Conservation (phyloP, 1,140 invertebrate genomes). For the Zaprionus inermis region DNA sequence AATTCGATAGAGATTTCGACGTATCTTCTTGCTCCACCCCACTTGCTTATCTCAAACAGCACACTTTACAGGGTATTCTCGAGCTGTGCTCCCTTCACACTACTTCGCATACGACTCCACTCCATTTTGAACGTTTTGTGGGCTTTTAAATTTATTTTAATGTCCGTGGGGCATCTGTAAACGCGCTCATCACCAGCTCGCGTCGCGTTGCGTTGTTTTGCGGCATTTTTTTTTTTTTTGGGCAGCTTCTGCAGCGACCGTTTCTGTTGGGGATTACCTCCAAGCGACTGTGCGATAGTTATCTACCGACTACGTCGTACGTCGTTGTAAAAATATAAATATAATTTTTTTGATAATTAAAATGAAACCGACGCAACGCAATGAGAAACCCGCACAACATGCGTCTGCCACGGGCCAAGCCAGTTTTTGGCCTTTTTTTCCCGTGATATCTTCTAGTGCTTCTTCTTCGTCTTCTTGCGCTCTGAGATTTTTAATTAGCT, state of each 20-base stretch:
- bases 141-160: constrained; percentile 75
- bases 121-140: constrained; percentile 53
- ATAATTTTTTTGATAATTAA: constrained; percentile 62
- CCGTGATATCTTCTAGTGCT: no score
- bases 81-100: not conserved
- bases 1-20: no score
- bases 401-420: constrained; percentile 77
- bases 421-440: constrained; percentile 37
- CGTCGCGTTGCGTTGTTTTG: constrained; percentile 55
- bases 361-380: constrained; percentile 68
- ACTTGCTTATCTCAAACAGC: not conserved
- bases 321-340: constrained; percentile 69
- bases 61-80: constrained; percentile 17
- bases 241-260: constrained; percentile 52
- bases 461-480: constrained; percentile 28
- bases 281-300: constrained; percentile 5
- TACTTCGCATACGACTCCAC: not conserved
- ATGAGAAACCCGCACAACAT: constrained; percentile 51
- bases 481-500: constrained; percentile 62
- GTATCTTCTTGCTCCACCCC: not conserved
- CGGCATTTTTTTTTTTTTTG: constrained; percentile 58
- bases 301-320: constrained; percentile 51
- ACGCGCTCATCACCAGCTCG: constrained; percentile 70
- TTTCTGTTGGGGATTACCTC: constrained; percentile 15
- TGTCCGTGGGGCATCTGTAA: constrained; percentile 58